Percentiles rank a stretch among this genome's conserved stretches.
These are phyloP conservation scores for Dryobates pubescens DNA, from an alignment of 2,797 vertebrate genomes.

Conservation along the genomic window DNA sequence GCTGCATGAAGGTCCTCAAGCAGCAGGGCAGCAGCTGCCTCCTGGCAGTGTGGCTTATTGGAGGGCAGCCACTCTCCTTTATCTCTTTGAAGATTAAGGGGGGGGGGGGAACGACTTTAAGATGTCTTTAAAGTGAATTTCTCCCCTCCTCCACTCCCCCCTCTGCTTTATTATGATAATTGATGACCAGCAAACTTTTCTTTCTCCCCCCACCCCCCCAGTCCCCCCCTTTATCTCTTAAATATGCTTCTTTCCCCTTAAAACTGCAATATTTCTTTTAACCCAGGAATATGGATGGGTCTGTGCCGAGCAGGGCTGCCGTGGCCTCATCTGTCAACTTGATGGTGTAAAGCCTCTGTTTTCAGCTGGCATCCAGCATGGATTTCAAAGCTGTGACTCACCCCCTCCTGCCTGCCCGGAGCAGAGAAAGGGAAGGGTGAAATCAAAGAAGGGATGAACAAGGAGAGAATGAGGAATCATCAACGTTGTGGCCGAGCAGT, in stretches of 20 bases:
- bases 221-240: constrained; percentile 80
- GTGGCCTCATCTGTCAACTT: constrained; percentile 80
- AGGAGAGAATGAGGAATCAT: too few species aligned
- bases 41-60: background rate
- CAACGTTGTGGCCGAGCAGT: background rate
- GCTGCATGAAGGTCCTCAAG: background rate
- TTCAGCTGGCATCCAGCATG: constrained; percentile 75
- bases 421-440: background rate
- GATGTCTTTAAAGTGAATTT: constrained; percentile 79
- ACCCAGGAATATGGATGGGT: constrained; percentile 80
- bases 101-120: constrained; percentile 66
- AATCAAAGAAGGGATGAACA: background rate
- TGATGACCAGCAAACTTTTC: constrained; percentile 80
- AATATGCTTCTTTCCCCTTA: constrained; percentile 82
- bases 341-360: constrained; percentile 78
- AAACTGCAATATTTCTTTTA: constrained; percentile 84
- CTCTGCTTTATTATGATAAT: constrained; percentile 79
- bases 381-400: constrained; percentile 81
- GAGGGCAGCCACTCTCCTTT: constrained; percentile 44
- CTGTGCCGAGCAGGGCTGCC: constrained; percentile 73
- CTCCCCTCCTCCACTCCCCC: background rate
- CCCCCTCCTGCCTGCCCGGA: background rate
- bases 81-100: constrained; percentile 81
- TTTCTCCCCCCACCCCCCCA: constrained; percentile 21
- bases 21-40: background rate